Percentiles rank a stretch among this genome's conserved stretches.
Evolutionary conservation across 2,797 vertebrate species (phyloP).

Genomic region (Mycteria americana): DNA sequence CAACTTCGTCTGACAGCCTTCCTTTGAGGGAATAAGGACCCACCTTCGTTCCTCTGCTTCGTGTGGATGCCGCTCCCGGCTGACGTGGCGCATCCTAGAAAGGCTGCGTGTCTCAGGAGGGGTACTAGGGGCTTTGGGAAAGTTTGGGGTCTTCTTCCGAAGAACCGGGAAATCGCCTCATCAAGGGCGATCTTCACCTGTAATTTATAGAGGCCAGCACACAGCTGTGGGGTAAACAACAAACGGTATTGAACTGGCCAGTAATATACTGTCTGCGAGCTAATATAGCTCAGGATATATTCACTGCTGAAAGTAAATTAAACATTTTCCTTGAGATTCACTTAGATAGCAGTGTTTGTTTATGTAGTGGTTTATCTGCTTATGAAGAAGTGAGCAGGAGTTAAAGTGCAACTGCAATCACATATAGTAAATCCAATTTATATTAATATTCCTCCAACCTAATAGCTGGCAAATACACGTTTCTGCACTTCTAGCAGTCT

Average conservation of each 20-base stretch:
- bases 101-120: background rate
- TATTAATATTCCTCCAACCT: slow-evolving; percentile 21
- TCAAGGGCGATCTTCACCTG: background rate
- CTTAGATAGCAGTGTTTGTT: background rate
- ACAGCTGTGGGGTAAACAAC: background rate
- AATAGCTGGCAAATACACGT: background rate
- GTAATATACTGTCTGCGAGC: background rate
- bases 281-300: slow-evolving; percentile 20
- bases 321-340: background rate
- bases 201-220: background rate
- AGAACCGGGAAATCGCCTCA: background rate
- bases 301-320: background rate
- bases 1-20: background rate
- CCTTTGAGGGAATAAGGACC: background rate
- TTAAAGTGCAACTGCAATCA: slow-evolving; percentile 22
- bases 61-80: background rate
- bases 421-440: slow-evolving; percentile 1
- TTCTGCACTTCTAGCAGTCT: background rate
- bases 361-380: background rate
- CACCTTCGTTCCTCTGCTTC: background rate
- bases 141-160: background rate
- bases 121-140: background rate
- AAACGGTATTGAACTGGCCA: background rate
- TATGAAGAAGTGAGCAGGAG: background rate
- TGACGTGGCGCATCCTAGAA: background rate